Percentiles rank a stretch among this genome's conserved stretches.
Conservation (phyloP, 1,140 invertebrate species). For the Rhagoletis pomonella region DNA sequence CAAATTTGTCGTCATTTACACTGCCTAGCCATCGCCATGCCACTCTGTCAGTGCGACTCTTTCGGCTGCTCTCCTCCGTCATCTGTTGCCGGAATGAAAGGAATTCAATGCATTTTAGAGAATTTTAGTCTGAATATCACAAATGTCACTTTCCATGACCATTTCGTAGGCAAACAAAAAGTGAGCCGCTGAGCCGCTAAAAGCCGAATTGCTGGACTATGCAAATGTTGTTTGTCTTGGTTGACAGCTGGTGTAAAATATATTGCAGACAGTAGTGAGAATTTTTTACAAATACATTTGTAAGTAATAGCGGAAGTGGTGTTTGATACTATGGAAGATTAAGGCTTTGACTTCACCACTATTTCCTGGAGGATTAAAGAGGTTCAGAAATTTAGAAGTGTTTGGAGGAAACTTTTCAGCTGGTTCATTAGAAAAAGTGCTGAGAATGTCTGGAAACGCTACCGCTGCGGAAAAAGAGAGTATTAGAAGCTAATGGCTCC, state of each 20-base stretch:
- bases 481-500: too few species aligned
- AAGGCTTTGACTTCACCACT: too few species aligned
- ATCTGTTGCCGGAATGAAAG: not conserved
- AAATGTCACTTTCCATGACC: constrained; percentile 13
- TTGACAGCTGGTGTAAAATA: not conserved
- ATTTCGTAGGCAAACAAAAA: not conserved
- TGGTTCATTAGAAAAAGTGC: too few species aligned
- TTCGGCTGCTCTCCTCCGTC: not conserved
- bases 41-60: too few species aligned
- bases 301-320: too few species aligned
- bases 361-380: too few species aligned
- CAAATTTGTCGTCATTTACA: not conserved
- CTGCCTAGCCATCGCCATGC: not conserved
- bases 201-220: not conserved
- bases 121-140: constrained; percentile 41
- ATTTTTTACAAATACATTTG: too few species aligned
- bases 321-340: too few species aligned
- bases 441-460: too few species aligned
- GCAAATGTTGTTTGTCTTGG: constrained; percentile 14
- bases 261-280: not conserved
- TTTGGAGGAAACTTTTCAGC: too few species aligned
- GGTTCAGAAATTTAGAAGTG: too few species aligned
- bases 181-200: constrained; percentile 4
- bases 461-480: too few species aligned
- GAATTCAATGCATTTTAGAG: constrained; percentile 8